Percentiles rank a stretch among this genome's conserved stretches.
These are phyloP conservation scores for Clarias gariepinus DNA, from an alignment of 2,113 vertebrate species.

Conservation along the genomic window DNA sequence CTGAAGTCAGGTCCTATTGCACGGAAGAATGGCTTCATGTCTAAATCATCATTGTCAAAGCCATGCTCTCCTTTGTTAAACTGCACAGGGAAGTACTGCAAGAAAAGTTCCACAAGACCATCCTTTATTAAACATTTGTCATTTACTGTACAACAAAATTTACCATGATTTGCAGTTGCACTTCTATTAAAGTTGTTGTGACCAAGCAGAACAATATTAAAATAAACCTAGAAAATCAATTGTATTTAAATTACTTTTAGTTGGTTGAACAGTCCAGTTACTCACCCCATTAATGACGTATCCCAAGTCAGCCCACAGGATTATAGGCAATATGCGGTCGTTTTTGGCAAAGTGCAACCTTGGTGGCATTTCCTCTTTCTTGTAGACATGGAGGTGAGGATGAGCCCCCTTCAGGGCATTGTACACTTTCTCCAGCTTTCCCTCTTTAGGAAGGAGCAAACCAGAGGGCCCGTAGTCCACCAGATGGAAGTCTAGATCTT, in stretches of 20 bases:
- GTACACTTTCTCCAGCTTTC: slow-evolving; percentile 81
- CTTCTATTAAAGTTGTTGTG: not conserved
- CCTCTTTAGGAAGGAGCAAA: slow-evolving; percentile 83
- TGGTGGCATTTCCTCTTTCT: slow-evolving; percentile 80
- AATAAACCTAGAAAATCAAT: not conserved
- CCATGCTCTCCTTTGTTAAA: slow-evolving; percentile 86
- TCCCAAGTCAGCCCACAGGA: slow-evolving; percentile 80
- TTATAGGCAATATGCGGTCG: slow-evolving; percentile 77
- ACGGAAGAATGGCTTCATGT: slow-evolving; percentile 92
- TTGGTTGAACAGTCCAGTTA: not conserved
- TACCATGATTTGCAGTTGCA: no score
- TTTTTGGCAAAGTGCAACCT: slow-evolving; percentile 76
- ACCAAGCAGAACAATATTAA: not conserved
- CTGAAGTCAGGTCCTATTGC: slow-evolving; percentile 83
- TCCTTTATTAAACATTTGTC: not conserved
- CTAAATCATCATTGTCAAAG: slow-evolving; percentile 79
- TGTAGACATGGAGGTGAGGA: slow-evolving; percentile 82
- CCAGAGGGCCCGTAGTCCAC: slow-evolving; percentile 83
- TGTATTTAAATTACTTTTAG: not conserved
- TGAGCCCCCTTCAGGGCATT: slow-evolving; percentile 75
- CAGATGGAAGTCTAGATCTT: slow-evolving; percentile 81
- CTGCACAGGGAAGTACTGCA: slow-evolving; percentile 81
- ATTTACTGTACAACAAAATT: not conserved
- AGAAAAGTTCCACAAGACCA: not conserved
- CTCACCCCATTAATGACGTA: slow-evolving; percentile 90